Conservation (phyloP, 2,797 vertebrate genomes). For the Acestrorhynchus altus region DNA sequence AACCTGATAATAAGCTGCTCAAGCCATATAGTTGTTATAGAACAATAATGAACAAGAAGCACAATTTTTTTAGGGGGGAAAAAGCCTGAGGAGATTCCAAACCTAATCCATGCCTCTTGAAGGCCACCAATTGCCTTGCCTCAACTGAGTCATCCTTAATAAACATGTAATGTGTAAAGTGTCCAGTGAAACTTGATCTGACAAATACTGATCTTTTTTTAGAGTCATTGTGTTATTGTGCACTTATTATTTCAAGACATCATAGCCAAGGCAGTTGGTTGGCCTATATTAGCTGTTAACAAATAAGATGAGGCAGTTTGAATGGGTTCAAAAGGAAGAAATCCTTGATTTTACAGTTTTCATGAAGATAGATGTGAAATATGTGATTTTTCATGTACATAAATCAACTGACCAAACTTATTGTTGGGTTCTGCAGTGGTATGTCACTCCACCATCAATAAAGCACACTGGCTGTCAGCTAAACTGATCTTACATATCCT, state of each 20-base stretch:
- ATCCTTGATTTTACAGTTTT: neutral
- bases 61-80: neutral
- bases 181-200: neutral
- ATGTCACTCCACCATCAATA: neutral
- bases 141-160: neutral
- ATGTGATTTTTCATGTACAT: neutral
- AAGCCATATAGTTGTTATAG: neutral
- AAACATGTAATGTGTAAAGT: conserved; percentile 6
- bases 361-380: neutral
- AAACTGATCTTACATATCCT: neutral
- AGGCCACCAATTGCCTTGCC: neutral
- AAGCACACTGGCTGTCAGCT: neutral
- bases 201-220: neutral
- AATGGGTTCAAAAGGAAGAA: neutral
- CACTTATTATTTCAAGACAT: neutral
- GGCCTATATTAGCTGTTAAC: neutral
- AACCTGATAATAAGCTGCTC: conserved; percentile 10
- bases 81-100: neutral
- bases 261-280: neutral
- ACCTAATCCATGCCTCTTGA: neutral
- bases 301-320: neutral
- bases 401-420: neutral
- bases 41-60: neutral
- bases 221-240: neutral
- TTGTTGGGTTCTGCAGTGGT: neutral